Evolutionary conservation across 2,888 invertebrate genomes (phyloP).

Genomic region (Listrodromus nycthemerus): DNA sequence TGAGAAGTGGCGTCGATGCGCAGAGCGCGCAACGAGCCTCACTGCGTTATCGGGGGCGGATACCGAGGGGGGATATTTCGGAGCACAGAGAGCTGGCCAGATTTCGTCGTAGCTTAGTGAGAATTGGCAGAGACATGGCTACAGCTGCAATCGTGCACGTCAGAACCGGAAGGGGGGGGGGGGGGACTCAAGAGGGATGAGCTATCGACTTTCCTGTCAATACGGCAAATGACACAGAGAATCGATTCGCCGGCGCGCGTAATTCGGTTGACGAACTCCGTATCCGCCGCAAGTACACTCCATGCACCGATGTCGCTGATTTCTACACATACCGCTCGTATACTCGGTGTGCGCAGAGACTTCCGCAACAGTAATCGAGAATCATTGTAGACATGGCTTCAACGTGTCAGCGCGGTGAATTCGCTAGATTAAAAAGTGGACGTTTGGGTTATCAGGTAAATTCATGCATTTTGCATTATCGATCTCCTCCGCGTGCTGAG

Average conservation of each 20-base stretch:
- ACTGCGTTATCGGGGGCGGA: not conserved
- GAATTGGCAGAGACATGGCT: conserved; percentile 50
- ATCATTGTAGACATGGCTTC: not conserved
- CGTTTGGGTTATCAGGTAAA: not conserved
- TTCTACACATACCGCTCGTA: not conserved
- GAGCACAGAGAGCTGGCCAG: conserved; percentile 13
- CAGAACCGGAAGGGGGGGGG: not conserved
- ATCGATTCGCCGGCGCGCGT: conserved; percentile 42
- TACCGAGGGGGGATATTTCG: conserved; percentile 6
- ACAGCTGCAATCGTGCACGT: conserved; percentile 40
- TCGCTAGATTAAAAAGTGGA: not conserved
- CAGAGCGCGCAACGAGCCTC: not conserved
- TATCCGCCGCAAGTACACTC: conserved; percentile 14
- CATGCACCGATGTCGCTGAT: not conserved
- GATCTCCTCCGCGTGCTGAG: not conserved
- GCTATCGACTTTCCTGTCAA: conserved; percentile 57
- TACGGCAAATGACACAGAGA: conserved; percentile 58
- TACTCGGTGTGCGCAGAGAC: not conserved
- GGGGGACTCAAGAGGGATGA: conserved; percentile 25
- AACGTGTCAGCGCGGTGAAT: not conserved
- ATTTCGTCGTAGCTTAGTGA: conserved; percentile 49
- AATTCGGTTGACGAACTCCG: conserved; percentile 34
- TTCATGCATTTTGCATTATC: not conserved
- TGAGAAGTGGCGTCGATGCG: conserved; percentile 7
- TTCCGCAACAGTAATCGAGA: not conserved